phyloP scores from a whole-genome alignment of 2,888 invertebrate genomes.

The Maniola hyperantus region DNA sequence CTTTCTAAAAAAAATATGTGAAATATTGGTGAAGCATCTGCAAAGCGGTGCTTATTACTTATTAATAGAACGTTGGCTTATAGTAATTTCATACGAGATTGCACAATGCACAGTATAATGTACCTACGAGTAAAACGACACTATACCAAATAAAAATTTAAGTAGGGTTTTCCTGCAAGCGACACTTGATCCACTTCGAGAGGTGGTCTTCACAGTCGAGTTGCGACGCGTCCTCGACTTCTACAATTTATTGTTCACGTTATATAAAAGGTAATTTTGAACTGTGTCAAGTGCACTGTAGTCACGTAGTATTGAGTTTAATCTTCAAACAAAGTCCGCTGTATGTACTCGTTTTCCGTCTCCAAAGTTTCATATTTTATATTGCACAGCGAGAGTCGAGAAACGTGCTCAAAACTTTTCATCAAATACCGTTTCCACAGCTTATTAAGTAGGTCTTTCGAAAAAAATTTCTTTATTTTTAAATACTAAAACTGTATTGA shows the following conservation, averaged over 20 bases:
- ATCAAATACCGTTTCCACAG: too few relatives aligned
- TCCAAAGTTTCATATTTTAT: too few relatives aligned
- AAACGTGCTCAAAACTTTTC: too few relatives aligned
- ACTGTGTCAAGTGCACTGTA: conserved; percentile 14
- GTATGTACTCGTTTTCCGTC: too few relatives aligned
- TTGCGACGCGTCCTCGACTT: conserved; percentile 45
- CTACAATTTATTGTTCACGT: conserved; percentile 36
- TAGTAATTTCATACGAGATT: conserved; percentile 6
- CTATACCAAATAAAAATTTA: conserved; percentile 40
- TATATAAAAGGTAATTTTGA: conserved; percentile 16
- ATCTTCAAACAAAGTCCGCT: neutral
- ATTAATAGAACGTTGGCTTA: too few relatives aligned
- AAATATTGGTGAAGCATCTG: neutral
- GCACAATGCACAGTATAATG: conserved; percentile 9
- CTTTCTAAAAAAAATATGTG: too few relatives aligned
- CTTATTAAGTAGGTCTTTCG: too few relatives aligned
- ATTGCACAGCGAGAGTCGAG: too few relatives aligned
- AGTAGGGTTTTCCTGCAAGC: conserved; percentile 43
- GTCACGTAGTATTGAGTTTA: conserved; percentile 11
- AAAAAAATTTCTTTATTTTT: neutral
- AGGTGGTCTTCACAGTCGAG: conserved; percentile 49
- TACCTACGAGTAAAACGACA: conserved; percentile 33
- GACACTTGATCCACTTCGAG: conserved; percentile 46
- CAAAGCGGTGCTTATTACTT: too few relatives aligned
- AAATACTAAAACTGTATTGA: neutral